Conservation (phyloP, 2,888 invertebrate genomes). For the Nymphalis c-album region DNA sequence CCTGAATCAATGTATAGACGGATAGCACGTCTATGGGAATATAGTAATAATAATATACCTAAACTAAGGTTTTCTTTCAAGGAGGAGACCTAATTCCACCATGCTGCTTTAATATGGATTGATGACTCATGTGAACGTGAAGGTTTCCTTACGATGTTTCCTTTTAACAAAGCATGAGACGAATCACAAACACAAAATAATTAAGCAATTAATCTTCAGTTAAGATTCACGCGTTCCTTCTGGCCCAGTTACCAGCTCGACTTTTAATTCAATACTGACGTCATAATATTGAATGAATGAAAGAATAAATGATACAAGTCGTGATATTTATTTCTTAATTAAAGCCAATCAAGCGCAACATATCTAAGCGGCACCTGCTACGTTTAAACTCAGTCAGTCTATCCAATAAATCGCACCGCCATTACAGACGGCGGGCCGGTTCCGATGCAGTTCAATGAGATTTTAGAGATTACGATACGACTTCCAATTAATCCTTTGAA, state of each 20-base stretch:
- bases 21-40: too few species aligned
- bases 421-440: background rate
- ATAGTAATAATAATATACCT: background rate
- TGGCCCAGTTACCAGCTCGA: too few species aligned
- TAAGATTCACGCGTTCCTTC: too few species aligned
- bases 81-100: background rate
- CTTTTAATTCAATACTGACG: too few species aligned
- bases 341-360: background rate
- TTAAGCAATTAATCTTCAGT: too few species aligned
- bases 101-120: background rate
- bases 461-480: background rate
- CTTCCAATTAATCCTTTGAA: background rate
- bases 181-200: too few species aligned
- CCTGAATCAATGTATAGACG: too few species aligned
- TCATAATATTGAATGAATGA: too few species aligned
- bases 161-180: too few species aligned
- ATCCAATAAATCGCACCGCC: conserved; percentile 1
- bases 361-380: background rate
- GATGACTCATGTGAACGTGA: too few species aligned
- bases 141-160: too few species aligned
- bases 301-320: too few species aligned
- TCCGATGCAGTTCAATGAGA: background rate
- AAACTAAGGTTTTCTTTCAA: background rate
- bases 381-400: background rate
- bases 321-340: background rate